Evolutionary conservation across 2,797 vertebrate genomes (phyloP).

Genomic region (Ctenochaetus hawaiiensis): DNA sequence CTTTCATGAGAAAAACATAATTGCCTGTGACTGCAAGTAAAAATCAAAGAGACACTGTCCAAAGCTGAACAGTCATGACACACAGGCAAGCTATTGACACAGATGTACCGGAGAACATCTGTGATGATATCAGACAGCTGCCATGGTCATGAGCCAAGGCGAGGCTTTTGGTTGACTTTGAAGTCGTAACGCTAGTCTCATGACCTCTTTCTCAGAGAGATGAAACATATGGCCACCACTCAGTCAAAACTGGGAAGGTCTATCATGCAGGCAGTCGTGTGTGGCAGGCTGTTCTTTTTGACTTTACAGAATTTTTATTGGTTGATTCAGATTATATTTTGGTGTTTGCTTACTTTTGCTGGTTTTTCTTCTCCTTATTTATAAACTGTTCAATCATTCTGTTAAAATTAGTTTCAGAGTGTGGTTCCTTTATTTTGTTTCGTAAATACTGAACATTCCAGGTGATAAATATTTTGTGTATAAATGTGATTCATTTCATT

Average conservation of each 20-base stretch:
- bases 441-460: conserved; percentile 6
- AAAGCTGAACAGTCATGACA: conserved; percentile 60
- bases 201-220: conserved; percentile 78
- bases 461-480: not conserved
- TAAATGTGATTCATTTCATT: conserved; percentile 20
- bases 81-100: conserved; percentile 69
- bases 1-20: conserved; percentile 36
- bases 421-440: not conserved
- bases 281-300: conserved; percentile 2
- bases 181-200: conserved; percentile 81
- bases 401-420: not conserved
- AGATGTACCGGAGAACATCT: conserved; percentile 78
- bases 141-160: conserved; percentile 77
- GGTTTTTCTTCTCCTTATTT: not conserved
- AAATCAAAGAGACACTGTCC: conserved; percentile 67
- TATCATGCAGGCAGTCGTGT: conserved; percentile 29
- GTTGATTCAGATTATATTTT: not conserved
- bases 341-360: not conserved
- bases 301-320: conserved; percentile 9
- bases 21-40: conserved; percentile 43
- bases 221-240: conserved; percentile 72
- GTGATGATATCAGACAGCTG: conserved; percentile 76
- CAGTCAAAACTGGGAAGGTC: conserved; percentile 63
- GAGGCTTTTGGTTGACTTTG: conserved; percentile 80
- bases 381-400: not conserved